Conservation (phyloP, 2,888 invertebrate genomes). For the Drosophila paracracens region DNA sequence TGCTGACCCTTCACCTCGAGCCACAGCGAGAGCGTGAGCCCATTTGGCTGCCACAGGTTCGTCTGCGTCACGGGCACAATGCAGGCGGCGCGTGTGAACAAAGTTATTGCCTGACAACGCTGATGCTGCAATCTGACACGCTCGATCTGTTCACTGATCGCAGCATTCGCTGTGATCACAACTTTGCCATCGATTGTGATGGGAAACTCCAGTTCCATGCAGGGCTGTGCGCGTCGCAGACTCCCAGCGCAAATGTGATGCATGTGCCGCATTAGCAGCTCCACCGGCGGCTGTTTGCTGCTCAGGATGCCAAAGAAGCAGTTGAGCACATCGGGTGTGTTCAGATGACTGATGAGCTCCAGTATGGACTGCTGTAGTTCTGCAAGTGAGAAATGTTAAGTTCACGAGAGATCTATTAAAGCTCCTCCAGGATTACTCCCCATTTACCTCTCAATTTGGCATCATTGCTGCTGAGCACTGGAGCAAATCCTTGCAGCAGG, state of each 20-base stretch:
- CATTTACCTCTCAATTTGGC: constrained; percentile 74
- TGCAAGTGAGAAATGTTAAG: constrained; percentile 65
- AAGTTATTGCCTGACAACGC: constrained; percentile 76
- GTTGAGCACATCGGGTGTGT: constrained; percentile 85
- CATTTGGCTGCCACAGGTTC: constrained; percentile 82
- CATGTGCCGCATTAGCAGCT: constrained; percentile 87
- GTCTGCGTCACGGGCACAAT: constrained; percentile 83
- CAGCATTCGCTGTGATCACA: constrained; percentile 76
- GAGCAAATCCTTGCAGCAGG: constrained; percentile 83
- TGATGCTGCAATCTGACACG: constrained; percentile 82
- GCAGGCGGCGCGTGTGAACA: constrained; percentile 83
- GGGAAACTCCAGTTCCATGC: constrained; percentile 83
- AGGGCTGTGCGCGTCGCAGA: constrained; percentile 80
- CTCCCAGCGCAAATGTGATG: constrained; percentile 82
- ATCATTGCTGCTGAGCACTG: constrained; percentile 80
- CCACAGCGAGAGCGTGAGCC: constrained; percentile 83
- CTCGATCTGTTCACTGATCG: constrained; percentile 80
- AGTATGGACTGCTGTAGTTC: constrained; percentile 89
- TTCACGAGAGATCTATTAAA: neutral
- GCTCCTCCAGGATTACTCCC: neutral
- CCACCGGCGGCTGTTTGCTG: constrained; percentile 86
- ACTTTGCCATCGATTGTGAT: constrained; percentile 80
- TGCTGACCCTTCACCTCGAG: constrained; percentile 79
- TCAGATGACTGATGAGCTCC: constrained; percentile 87
- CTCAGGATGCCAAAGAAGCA: constrained; percentile 88